Evolutionary conservation across 2,113 vertebrate genomes (phyloP).

Genomic region (Numida meleagris): DNA sequence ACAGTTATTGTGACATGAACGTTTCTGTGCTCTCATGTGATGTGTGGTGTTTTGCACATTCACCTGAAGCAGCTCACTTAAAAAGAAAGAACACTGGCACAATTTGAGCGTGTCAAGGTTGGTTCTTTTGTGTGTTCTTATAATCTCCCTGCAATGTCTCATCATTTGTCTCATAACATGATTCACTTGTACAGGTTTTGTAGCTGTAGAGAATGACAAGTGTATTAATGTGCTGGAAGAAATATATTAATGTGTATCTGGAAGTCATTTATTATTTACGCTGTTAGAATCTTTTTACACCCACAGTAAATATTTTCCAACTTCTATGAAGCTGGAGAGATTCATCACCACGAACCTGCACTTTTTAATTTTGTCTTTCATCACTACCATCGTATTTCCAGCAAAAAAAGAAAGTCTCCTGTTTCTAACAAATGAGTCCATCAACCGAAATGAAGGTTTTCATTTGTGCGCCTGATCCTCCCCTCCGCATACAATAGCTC

Average conservation of each 20-base stretch:
- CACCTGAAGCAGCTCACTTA: not conserved
- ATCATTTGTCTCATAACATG: constrained; percentile 12
- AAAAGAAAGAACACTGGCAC: not conserved
- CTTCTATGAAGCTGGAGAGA: constrained; percentile 1
- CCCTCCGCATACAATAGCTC: not conserved
- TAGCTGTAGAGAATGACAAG: constrained; percentile 14
- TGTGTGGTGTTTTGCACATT: not conserved
- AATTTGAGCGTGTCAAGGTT: constrained; percentile 11
- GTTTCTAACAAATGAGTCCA: not conserved
- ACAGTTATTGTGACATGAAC: not conserved
- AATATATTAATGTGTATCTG: constrained; percentile 14
- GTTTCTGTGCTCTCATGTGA: not conserved
- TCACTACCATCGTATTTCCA: not conserved
- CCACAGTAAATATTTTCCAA: constrained; percentile 47
- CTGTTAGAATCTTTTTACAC: constrained; percentile 12
- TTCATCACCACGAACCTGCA: not conserved
- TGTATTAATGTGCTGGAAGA: constrained; percentile 16
- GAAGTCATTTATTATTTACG: constrained; percentile 24
- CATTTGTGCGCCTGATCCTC: not conserved
- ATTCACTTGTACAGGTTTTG: constrained; percentile 33
- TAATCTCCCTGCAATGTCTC: not conserved
- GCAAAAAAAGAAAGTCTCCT: not conserved
- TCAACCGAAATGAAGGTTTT: not conserved
- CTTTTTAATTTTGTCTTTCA: constrained; percentile 21
- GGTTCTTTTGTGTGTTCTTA: constrained; percentile 7